Conservation (phyloP, 1,140 invertebrate species). For the Tachypleus tridentatus region DNA sequence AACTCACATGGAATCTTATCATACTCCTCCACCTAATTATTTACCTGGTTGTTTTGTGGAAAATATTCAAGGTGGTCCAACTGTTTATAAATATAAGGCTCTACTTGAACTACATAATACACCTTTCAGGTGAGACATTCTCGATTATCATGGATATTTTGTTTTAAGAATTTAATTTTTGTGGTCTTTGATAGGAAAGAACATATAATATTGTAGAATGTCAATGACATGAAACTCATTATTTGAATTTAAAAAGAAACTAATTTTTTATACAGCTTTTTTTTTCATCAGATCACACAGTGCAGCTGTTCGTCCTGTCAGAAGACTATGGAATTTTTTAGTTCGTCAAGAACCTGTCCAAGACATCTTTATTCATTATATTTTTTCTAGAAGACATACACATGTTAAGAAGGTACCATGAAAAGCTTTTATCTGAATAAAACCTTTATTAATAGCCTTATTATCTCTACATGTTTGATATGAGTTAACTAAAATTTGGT, state of each 20-base stretch:
- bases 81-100: constrained; percentile 84
- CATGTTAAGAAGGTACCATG: constrained; percentile 8
- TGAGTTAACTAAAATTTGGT: no score
- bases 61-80: constrained; percentile 53
- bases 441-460: no score
- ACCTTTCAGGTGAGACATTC: constrained; percentile 80
- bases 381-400: constrained; percentile 55
- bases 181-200: no score
- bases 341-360: constrained; percentile 85
- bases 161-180: no score
- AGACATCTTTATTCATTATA: constrained; percentile 88
- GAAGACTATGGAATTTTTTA: constrained; percentile 85
- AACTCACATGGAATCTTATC: constrained; percentile 58
- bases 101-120: constrained; percentile 87
- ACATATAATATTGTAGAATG: no score
- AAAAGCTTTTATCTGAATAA: no score
- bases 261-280: no score
- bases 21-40: constrained; percentile 59
- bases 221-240: no score
- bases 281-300: constrained; percentile 24
- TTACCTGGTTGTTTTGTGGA: constrained; percentile 66
- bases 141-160: no score
- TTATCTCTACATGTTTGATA: no score
- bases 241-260: no score
- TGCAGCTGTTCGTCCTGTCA: constrained; percentile 60